Percentiles rank a stretch among this genome's conserved stretches.
phyloP scores from a whole-genome alignment of 2,888 invertebrate genomes.

The Temnothorax unifasciatus region DNA sequence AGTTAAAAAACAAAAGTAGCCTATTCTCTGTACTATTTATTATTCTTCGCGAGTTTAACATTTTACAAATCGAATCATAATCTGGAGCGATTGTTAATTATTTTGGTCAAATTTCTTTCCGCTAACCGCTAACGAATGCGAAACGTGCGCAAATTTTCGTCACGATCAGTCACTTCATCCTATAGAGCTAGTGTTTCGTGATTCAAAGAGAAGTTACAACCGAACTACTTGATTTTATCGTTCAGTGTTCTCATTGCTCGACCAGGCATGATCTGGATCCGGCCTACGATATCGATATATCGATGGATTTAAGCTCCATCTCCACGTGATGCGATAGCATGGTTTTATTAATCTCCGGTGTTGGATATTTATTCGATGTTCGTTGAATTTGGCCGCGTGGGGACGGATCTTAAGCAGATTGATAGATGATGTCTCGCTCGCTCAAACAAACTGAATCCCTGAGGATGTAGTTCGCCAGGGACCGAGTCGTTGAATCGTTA shows the following conservation, averaged over 20 bases:
- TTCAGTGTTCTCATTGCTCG: conserved; percentile 30
- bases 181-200: not conserved
- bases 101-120: not conserved
- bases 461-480: not conserved
- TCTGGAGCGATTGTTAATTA: not conserved
- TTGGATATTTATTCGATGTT: conserved; percentile 40
- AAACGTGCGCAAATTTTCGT: not conserved
- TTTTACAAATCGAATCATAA: not conserved
- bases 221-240: conserved; percentile 5
- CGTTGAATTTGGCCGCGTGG: conserved; percentile 16
- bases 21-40: not conserved
- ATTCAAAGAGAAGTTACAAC: not conserved
- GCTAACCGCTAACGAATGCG: conserved; percentile 4
- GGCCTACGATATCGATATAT: conserved; percentile 49
- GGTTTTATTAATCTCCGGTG: conserved; percentile 20
- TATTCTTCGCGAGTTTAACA: not conserved
- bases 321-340: conserved; percentile 20
- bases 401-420: conserved; percentile 17
- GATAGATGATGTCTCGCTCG: conserved; percentile 42
- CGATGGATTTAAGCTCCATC: conserved; percentile 9
- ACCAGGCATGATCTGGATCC: conserved; percentile 58
- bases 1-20: not conserved
- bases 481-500: conserved; percentile 32
- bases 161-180: not conserved
- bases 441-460: conserved; percentile 30